Evolutionary conservation across 2,888 invertebrate species (phyloP), one percentile per base, ranked within the genome.

Genomic region (Eupithecia vulgata): DNA sequence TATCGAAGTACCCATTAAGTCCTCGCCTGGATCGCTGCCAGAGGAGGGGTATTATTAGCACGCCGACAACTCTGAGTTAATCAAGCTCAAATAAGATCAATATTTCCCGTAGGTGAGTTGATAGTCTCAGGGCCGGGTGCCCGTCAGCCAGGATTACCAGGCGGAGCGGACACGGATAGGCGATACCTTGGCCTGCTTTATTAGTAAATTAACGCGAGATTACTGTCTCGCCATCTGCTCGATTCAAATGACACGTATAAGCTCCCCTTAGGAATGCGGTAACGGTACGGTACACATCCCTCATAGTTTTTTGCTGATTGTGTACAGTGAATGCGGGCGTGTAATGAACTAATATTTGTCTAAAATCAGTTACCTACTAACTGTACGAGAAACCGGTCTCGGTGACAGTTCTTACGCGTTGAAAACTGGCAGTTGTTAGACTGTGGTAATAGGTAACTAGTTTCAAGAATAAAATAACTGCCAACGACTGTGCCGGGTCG

Each of bases 1-100:
- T 90, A 93, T 93, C 90, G 91, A 92, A 93, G 94, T 92, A 91
- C 90, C 72, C 89, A 93, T 93, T 93, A 93, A 92, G 91, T 88
- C 92, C 91, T 90, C 91, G 88, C 85, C 93, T 94, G 94, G 94
- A 90, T 78, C 84, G 74, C 82, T 93, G 94, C 94, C 94, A 94
- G 91, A 86, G 87, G 85, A 86, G 85, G 84, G 88, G 86, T 94
- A 94, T 94, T 94, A 94, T 94, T 94, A 94, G 93, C 91, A 85
- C 91, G 87, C 88, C 90, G 87, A 90, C 91, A 88, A 88, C 92
- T 91, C 91, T 87, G 91, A 91, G 92, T 92, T 94, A 93, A 94
- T 94, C 94, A 93, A 91, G 90, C 94, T 92, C 92, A 90, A 93
- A 94, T 93, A 93, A 93, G 92, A 94, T 94, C 94, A 90, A 94